These are phyloP conservation scores for Lycorma delicatula DNA, from an alignment of 1,140 invertebrate genomes.

Conservation along the genomic window DNA sequence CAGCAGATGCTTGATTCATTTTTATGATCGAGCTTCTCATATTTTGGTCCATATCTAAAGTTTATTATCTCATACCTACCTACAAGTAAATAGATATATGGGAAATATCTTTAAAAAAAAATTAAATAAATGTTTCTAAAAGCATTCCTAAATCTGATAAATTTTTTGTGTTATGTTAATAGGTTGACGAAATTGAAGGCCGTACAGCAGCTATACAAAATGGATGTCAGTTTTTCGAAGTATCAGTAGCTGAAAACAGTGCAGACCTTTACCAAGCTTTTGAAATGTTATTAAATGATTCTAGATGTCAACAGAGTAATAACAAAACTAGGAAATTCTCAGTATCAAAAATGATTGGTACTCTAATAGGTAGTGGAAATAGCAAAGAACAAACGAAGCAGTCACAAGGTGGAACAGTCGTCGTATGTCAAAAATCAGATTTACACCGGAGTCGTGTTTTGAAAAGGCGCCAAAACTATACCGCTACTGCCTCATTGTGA, in stretches of 20 bases:
- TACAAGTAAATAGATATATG: neutral
- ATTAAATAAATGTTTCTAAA: neutral
- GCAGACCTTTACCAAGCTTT: constrained; percentile 58
- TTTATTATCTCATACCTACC: neutral
- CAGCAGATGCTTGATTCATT: too few species aligned
- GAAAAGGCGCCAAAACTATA: constrained; percentile 46
- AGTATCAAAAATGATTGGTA: constrained; percentile 70
- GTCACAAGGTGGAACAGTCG: constrained; percentile 44
- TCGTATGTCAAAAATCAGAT: constrained; percentile 47
- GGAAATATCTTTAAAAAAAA: neutral
- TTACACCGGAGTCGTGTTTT: constrained; percentile 45
- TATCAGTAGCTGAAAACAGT: constrained; percentile 68
- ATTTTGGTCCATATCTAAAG: too few species aligned
- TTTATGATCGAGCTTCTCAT: too few species aligned
- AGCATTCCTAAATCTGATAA: neutral
- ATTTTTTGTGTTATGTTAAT: too few species aligned
- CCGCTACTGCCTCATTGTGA: constrained; percentile 48
- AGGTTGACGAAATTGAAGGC: constrained; percentile 63
- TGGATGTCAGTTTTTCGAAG: constrained; percentile 61
- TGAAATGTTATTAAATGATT: constrained; percentile 55
- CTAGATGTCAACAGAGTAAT: constrained; percentile 42
- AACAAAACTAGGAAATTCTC: constrained; percentile 55
- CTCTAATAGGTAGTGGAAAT: constrained; percentile 48
- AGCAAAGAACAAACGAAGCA: constrained; percentile 33
- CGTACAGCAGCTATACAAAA: constrained; percentile 52